Conservation (phyloP, 1,140 invertebrate species). For the Theocolax elegans region DNA sequence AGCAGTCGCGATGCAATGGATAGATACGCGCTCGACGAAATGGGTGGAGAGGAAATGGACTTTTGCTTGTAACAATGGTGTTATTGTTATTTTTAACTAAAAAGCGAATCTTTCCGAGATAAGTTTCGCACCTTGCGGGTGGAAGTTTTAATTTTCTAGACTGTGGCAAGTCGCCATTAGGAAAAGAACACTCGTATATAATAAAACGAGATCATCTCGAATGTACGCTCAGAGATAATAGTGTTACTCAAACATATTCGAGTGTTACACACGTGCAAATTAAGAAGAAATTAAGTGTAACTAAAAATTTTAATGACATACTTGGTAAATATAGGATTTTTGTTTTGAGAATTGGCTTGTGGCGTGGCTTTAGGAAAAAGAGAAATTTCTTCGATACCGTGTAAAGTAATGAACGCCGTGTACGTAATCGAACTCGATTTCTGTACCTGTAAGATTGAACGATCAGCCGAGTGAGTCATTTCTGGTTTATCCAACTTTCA, state of each 20-base stretch:
- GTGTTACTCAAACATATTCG: too few relatives aligned
- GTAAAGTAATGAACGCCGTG: conserved; percentile 10
- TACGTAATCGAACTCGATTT: conserved; percentile 39
- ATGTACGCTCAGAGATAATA: too few relatives aligned
- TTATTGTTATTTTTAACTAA: conserved; percentile 31
- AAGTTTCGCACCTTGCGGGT: not conserved
- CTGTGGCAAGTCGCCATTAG: too few relatives aligned
- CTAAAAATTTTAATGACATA: too few relatives aligned
- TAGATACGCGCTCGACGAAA: not conserved
- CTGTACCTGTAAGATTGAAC: conserved; percentile 14
- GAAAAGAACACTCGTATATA: too few relatives aligned
- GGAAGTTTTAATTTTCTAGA: not conserved
- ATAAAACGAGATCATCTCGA: too few relatives aligned
- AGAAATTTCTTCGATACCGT: conserved; percentile 22
- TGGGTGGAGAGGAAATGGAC: not conserved
- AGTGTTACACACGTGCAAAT: too few relatives aligned
- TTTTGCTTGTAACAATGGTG: conserved; percentile 18
- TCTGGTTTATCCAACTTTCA: conserved; percentile 36
- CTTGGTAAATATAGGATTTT: too few relatives aligned
- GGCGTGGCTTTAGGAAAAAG: too few relatives aligned
- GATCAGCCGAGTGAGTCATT: conserved; percentile 31
- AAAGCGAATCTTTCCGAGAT: not conserved
- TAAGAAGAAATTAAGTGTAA: too few relatives aligned
- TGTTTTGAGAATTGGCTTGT: too few relatives aligned
- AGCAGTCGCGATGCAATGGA: not conserved